Base-by-base conservation (phyloP, 2,113 vertebrate genomes). In the Xiphophorus couchianus region DNA sequence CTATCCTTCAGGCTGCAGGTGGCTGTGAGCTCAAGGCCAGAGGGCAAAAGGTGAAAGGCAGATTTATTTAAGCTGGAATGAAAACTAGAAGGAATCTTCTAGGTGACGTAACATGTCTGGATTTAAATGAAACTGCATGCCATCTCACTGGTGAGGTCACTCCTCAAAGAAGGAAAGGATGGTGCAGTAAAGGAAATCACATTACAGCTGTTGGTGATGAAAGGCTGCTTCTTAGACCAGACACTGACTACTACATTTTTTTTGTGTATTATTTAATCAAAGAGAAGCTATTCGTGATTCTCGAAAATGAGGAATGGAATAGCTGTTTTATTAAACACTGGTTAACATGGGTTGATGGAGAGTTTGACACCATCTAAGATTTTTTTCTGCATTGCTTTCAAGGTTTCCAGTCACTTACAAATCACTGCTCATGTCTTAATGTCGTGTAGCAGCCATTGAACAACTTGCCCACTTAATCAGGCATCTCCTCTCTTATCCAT, bases 61-160 rank as follows among this genome's bases (percentile, higher is more conserved):
- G 73, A 79, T 90, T 84, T 81, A 90, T 83, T 85, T 82, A 73
- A 85, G 85, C 25, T 71, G 73, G 68, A 81, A 70, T 74, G 61
- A 81, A 82, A 82, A 30, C 67, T 30, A 66, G 28, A 68, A 84
- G 70, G 65, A 86, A 78, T 90, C 58, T 78, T 54, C 86, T 70
- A 84, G 80, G 71, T 86, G 80, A 89, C 86, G 81, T 65, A 77
- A 81, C 76, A 77, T 44, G 73, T 80, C 83, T 81, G 64, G 77
- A 86, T 89, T 91, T 86, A 86, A 29, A 85, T 81, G 44, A 76
- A 71, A 67, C 28, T 11, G 71, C 85, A 84, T 83, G 77, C 84
- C 74, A 71, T 80, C 76, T 76, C 63, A 39, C 69, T 72, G 70
- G 73, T 44, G 54, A 67, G 75, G 82, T 78, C 77, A 77, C 75